phyloP scores from a whole-genome alignment of 2,797 vertebrate species.

The Enteromius trimaculatus region DNA sequence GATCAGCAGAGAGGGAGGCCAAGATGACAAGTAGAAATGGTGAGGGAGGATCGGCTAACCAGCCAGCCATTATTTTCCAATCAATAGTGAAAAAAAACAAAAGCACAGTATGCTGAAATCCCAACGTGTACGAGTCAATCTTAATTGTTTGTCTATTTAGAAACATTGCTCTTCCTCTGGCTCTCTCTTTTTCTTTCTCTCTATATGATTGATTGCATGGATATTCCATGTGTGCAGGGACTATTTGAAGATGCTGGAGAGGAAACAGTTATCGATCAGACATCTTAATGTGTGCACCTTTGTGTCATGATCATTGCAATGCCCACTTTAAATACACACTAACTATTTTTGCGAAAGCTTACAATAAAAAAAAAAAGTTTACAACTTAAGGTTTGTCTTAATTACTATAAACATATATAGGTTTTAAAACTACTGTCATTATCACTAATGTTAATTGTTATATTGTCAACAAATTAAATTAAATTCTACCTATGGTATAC shows the following conservation, averaged over 20 bases:
- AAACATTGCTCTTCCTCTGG: constrained; percentile 7
- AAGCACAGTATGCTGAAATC: constrained; percentile 52
- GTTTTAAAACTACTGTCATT: background rate
- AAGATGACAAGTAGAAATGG: constrained; percentile 17
- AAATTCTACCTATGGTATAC: background rate
- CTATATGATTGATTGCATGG: constrained; percentile 29
- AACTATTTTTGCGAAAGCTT: constrained; percentile 10
- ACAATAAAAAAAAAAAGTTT: background rate
- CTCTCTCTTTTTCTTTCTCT: background rate
- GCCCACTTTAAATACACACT: constrained; percentile 19
- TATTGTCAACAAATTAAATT: background rate
- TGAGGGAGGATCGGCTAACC: constrained; percentile 51
- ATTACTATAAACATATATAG: background rate
- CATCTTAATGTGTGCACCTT: constrained; percentile 29
- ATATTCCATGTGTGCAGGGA: constrained; percentile 11
- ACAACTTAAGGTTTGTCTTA: background rate
- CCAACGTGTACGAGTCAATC: constrained; percentile 40
- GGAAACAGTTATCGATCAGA: constrained; percentile 38
- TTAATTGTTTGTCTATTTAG: constrained; percentile 47
- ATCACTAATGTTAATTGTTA: background rate
- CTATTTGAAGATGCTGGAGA: constrained; percentile 25
- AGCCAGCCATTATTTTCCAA: constrained; percentile 61
- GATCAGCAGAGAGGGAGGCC: constrained; percentile 23
- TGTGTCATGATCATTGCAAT: background rate
- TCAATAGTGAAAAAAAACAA: constrained; percentile 58